A percentile compares a stretch with the other conserved stretches of the same genome.
phyloP scores from a whole-genome alignment of 1,140 invertebrate genomes.

The Drosophila bocqueti region DNA sequence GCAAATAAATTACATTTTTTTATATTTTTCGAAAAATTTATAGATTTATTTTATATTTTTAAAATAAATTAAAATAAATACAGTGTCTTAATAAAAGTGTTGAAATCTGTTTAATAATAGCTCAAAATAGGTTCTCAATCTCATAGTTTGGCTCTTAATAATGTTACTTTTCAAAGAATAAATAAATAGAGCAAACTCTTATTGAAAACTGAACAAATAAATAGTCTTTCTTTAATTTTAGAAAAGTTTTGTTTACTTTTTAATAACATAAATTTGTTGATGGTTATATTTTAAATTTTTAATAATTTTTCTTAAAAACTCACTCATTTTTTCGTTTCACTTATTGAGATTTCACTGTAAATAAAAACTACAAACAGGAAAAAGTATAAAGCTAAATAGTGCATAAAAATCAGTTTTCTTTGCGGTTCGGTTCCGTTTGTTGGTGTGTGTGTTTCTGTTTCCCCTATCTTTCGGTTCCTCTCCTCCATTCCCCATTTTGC shows the following conservation, averaged over 20 bases:
- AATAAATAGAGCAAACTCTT: neutral
- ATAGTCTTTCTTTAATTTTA: neutral
- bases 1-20: too few relatives aligned
- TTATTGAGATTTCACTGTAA: slow-evolving; percentile 7
- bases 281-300: neutral
- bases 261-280: neutral
- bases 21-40: too few relatives aligned
- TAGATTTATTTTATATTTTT: too few relatives aligned
- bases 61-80: too few relatives aligned
- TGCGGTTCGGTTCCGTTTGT: slow-evolving; percentile 62
- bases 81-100: too few relatives aligned
- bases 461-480: slow-evolving; percentile 17
- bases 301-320: neutral
- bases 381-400: slow-evolving; percentile 73
- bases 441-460: slow-evolving; percentile 24
- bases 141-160: too few relatives aligned
- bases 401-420: slow-evolving; percentile 76
- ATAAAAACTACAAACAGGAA: slow-evolving; percentile 53
- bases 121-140: too few relatives aligned
- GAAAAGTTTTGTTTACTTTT: too few relatives aligned
- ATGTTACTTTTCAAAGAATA: too few relatives aligned
- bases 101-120: too few relatives aligned
- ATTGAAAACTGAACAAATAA: neutral
- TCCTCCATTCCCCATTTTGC: too few relatives aligned
- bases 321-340: neutral